Conservation (phyloP, 2,797 vertebrate genomes). For the Lophius americanus region DNA sequence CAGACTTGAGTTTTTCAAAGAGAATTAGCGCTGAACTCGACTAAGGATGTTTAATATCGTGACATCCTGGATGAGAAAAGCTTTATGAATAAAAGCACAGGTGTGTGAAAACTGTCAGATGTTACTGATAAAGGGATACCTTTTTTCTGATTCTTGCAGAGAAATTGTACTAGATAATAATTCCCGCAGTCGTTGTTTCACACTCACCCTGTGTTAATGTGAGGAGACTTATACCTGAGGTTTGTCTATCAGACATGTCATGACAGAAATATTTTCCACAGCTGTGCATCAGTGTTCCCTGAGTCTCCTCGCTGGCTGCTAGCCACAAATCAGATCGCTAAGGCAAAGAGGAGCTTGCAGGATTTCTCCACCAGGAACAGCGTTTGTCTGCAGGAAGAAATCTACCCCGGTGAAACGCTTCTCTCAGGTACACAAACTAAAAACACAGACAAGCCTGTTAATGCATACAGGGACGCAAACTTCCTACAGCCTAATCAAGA, state of each 20-base stretch:
- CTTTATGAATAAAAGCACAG: not conserved
- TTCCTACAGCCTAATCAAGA: no score
- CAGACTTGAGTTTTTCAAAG: no score
- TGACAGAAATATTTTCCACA: constrained; percentile 61
- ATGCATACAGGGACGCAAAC: no score
- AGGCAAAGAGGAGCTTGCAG: constrained; percentile 80
- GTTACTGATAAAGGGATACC: not conserved
- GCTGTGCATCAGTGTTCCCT: constrained; percentile 84
- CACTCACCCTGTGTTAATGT: not conserved
- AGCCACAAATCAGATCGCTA: constrained; percentile 84
- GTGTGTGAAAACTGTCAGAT: not conserved
- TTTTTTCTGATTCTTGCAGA: not conserved
- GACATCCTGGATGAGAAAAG: no score
- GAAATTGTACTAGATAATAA: not conserved
- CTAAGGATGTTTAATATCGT: no score
- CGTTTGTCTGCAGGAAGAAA: constrained; percentile 63
- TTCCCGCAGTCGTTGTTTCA: not conserved
- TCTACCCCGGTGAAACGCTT: constrained; percentile 72
- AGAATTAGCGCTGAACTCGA: no score
- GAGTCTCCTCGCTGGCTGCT: constrained; percentile 92
- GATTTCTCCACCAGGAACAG: constrained; percentile 77
- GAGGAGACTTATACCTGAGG: no score
- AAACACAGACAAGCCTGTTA: not conserved
- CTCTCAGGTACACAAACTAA: constrained; percentile 73
- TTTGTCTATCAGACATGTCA: constrained; percentile 11